phyloP scores from a whole-genome alignment of 1,140 invertebrate species.

The Acarapis woodi region DNA sequence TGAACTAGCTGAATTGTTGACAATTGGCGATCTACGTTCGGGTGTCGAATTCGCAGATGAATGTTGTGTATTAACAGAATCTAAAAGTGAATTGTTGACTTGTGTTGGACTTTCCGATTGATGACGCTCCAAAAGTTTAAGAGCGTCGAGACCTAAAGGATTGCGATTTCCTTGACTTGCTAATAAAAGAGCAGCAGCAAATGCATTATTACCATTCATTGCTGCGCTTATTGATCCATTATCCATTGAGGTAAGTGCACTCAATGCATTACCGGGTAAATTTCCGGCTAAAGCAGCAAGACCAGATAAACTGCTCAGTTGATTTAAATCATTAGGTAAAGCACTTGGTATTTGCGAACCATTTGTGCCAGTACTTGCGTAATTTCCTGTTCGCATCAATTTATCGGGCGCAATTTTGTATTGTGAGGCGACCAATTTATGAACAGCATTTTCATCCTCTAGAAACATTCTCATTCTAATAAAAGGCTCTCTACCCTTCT shows the following conservation, averaged over 20 bases:
- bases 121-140: not conserved
- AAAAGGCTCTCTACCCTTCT: conserved; percentile 82
- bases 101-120: not conserved
- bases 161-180: not conserved
- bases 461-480: conserved; percentile 95
- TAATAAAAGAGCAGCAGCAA: not conserved
- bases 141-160: no score
- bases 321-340: not conserved
- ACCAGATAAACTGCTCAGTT: not conserved
- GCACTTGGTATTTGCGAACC: conserved; percentile 5
- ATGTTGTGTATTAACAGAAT: not conserved
- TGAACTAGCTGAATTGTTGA: not conserved
- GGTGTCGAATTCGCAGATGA: conserved; percentile 2
- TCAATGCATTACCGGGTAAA: not conserved
- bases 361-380: conserved; percentile 25
- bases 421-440: conserved; percentile 79
- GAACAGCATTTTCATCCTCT: conserved; percentile 83
- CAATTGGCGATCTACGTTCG: not conserved
- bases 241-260: no score
- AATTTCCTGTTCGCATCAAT: conserved; percentile 70
- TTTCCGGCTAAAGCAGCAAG: not conserved
- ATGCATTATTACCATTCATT: not conserved
- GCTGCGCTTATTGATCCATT: not conserved
- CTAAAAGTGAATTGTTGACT: not conserved
- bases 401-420: conserved; percentile 92